Evolutionary conservation across 37 sponge, comb jelly and placozoan genomes (phyloP).

Genomic region (Chondrosia reniformis): DNA sequence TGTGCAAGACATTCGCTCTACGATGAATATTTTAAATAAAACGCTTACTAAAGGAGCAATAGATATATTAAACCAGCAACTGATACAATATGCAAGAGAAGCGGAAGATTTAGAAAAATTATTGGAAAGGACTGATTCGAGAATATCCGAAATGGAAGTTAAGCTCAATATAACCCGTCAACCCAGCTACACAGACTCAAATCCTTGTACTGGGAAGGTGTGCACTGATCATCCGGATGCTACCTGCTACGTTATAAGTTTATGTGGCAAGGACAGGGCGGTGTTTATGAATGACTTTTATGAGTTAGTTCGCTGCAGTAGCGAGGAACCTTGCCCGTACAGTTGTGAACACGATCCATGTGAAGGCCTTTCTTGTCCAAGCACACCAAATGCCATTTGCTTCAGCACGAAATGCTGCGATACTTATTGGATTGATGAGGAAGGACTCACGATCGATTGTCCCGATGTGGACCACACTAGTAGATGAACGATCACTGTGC

Average conservation of each 20-base stretch:
- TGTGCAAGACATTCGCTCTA: neutral
- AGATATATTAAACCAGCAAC: neutral
- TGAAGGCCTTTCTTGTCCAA: constrained; percentile 15
- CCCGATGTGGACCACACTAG: too few species aligned
- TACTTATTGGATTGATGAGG: too few species aligned
- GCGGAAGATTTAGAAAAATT: constrained; percentile 10
- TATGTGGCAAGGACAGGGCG: constrained; percentile 39
- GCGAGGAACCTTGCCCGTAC: neutral
- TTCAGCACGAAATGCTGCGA: constrained; percentile 28
- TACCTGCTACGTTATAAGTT: constrained; percentile 28
- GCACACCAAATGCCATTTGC: constrained; percentile 40
- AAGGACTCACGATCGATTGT: too few species aligned
- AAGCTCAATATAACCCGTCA: neutral
- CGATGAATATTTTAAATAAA: neutral
- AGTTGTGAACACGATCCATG: constrained; percentile 52
- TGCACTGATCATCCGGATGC: constrained; percentile 43
- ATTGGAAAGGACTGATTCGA: constrained; percentile 22
- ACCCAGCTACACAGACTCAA: too few species aligned
- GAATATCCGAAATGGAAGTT: constrained; percentile 15
- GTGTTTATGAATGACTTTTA: constrained; percentile 26
- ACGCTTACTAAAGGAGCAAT: neutral
- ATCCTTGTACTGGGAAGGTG: constrained; percentile 24
- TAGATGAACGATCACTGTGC: too few species aligned
- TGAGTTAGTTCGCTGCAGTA: neutral
- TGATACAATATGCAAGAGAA: neutral